A percentile compares a stretch with the other conserved stretches of the same genome.
Conservation (phyloP, 1,140 invertebrate species). For the honey bee (Apis mellifera) region Amel_HAv3.1 CM009940.2:4893001-4893500, state of each 20-base stretch:
- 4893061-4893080: constrained; percentile 39
- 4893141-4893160: constrained; percentile 24
- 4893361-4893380: background rate
- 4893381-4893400: constrained; percentile 5
- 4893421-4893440: background rate
- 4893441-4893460: background rate
- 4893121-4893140: background rate
- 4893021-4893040: constrained; percentile 29
- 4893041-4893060: constrained; percentile 30
- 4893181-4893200: constrained; percentile 19
- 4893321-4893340: constrained; percentile 13
- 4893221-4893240: constrained; percentile 17
- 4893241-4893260: constrained; percentile 29
- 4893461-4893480: background rate
- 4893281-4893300: constrained; percentile 20
- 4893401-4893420: background rate
- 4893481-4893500: background rate
- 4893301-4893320: constrained; percentile 11
- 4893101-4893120: constrained; percentile 29
- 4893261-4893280: constrained; percentile 38
- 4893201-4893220: constrained; percentile 35
- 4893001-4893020: background rate
- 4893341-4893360: background rate
- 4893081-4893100: constrained; percentile 41
- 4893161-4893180: constrained; percentile 23